Percentiles rank a stretch among this genome's conserved stretches.
These are phyloP conservation scores for Petrosia ficiformis DNA, from an alignment of 37 sponge, comb jelly and placozoan species.

Conservation along the genomic window DNA sequence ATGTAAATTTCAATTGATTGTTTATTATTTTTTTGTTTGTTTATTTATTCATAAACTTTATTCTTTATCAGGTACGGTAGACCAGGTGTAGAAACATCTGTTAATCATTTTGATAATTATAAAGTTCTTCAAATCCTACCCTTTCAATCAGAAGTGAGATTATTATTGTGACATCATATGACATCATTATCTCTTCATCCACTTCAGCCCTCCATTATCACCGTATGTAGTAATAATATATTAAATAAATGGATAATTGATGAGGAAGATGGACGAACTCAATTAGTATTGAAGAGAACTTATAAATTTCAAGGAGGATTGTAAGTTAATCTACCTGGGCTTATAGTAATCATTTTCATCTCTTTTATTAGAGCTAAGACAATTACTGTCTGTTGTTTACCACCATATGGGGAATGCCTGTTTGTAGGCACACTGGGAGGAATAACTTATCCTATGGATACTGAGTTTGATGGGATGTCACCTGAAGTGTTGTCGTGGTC, in stretches of 20 bases:
- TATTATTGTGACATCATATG: not conserved
- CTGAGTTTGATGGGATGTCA: conserved; percentile 80
- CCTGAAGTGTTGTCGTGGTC: conserved; percentile 77
- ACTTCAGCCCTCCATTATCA: conserved; percentile 51
- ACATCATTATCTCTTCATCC: not conserved
- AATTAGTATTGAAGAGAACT: conserved; percentile 45
- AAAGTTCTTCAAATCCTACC: conserved; percentile 74
- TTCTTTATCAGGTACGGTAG: conserved; percentile 49
- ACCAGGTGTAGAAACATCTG: conserved; percentile 72
- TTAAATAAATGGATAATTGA: conserved; percentile 58
- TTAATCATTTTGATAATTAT: conserved; percentile 44
- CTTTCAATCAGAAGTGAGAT: conserved; percentile 50
- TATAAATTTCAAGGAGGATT: conserved; percentile 71
- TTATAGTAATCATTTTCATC: not conserved
- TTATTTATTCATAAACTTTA: not conserved
- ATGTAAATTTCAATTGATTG: conserved; percentile 40
- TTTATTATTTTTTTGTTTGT: not conserved
- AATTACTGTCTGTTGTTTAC: conserved; percentile 63
- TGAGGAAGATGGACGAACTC: conserved; percentile 37
- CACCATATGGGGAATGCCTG: conserved; percentile 67
- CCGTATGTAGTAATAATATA: conserved; percentile 53
- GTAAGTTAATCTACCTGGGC: conserved; percentile 27
- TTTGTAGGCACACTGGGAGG: conserved; percentile 83
- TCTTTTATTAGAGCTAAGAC: conserved; percentile 60
- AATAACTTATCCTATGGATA: conserved; percentile 77